These are phyloP conservation scores for Syrrhaptes paradoxus DNA, from an alignment of 2,113 vertebrate genomes.

Conservation along the genomic window DNA sequence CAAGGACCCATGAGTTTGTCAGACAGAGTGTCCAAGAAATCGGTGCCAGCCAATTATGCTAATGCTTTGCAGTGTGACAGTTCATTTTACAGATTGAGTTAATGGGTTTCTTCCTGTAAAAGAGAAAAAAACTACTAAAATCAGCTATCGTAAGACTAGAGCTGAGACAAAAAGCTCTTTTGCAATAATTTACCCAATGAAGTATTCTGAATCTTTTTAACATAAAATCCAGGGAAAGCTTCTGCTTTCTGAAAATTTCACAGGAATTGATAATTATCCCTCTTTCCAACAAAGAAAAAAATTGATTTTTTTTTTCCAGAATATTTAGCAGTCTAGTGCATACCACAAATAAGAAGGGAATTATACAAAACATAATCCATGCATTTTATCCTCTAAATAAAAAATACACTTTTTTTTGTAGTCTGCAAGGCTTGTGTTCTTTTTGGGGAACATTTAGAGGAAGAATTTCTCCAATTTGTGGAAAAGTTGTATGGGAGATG, in stretches of 20 bases:
- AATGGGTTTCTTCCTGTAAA: not conserved
- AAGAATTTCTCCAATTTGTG: not conserved
- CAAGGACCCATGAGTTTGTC: not conserved
- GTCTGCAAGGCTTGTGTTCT: not conserved
- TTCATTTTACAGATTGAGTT: conserved; percentile 33
- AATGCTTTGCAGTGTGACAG: conserved; percentile 28
- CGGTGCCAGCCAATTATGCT: conserved; percentile 51
- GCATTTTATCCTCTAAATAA: not conserved
- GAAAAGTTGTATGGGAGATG: not conserved
- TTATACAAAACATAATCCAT: not conserved
- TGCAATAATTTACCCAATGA: not conserved
- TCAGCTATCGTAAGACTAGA: not conserved
- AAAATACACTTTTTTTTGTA: not conserved
- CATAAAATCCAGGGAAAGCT: not conserved
- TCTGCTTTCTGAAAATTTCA: not conserved
- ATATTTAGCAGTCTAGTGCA: not conserved
- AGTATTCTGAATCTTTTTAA: not conserved
- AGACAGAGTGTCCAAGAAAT: conserved; percentile 42
- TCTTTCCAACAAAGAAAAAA: not conserved
- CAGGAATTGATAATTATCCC: not conserved
- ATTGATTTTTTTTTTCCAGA: not conserved
- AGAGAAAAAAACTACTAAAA: conserved; percentile 1
- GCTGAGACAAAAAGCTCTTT: not conserved
- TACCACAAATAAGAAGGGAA: not conserved
- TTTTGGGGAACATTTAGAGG: not conserved